Conservation (phyloP, 2,113 vertebrate genomes). For the Taxidea taxus region DNA sequence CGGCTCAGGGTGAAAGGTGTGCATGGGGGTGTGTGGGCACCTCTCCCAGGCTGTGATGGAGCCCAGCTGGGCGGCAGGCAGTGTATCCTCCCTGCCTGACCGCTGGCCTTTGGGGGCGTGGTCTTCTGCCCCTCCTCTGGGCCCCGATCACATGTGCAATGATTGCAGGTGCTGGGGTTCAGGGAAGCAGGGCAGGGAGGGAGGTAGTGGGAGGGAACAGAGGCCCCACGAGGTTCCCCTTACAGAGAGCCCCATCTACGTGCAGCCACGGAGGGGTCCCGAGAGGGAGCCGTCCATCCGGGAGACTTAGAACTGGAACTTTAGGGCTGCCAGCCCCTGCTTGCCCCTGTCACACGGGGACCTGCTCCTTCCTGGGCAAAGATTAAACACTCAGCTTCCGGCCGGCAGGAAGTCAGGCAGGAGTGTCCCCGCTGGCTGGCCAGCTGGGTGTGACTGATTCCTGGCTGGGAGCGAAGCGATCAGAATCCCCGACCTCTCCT, state of each 20-base stretch:
- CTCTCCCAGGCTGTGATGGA: neutral
- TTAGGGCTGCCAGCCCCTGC: conserved; percentile 56
- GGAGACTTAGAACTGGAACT: conserved; percentile 72
- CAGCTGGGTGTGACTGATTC: neutral
- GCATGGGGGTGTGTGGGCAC: neutral
- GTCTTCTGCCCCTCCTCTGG: neutral
- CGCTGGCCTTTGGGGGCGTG: neutral
- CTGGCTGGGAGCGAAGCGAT: neutral
- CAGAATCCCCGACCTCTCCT: neutral
- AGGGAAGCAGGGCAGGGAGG: neutral
- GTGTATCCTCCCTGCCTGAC: neutral
- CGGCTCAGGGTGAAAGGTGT: neutral
- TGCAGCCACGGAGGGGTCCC: conserved; percentile 52
- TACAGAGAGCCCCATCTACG: conserved; percentile 45
- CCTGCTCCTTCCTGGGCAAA: conserved; percentile 55
- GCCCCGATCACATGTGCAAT: neutral
- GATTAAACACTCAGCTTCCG: neutral
- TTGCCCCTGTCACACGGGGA: conserved; percentile 37
- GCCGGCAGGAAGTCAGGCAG: neutral
- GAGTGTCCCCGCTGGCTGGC: neutral
- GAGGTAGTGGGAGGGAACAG: neutral
- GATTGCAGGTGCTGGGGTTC: neutral
- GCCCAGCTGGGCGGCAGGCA: neutral
- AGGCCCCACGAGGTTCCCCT: conserved; percentile 9
- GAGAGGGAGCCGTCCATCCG: conserved; percentile 68